Base-by-base conservation (phyloP, 2,888 invertebrate species). In the Caenorhabditis angaria region DNA sequence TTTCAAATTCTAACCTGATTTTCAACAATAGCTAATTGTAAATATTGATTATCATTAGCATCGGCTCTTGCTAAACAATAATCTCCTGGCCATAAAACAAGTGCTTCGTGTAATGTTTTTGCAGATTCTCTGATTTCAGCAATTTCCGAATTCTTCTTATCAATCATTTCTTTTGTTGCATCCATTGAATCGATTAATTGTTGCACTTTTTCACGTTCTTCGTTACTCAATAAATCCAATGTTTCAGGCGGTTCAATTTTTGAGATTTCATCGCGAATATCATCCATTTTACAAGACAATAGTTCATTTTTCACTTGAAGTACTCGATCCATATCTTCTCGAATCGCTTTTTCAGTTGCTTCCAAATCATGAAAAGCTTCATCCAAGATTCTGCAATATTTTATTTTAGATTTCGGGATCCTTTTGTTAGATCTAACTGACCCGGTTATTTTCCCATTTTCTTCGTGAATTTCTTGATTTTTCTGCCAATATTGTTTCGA, bases 41-140 rank as follows among this genome's bases (percentile, higher is more conserved):
- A 18, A 5, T 56, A 61, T 0, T 14, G 8, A 3, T 22, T 35
- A 50, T 72, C 72, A 0, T 4, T 12, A 0, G 22, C 1, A 6
- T 28, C 24, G 4, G n/a, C 35, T 10, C 72, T 47, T 1, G 67
- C 65, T 28, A 71, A 35, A 47, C 62, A 63, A 22, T 48, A 66
- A n/a, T 66, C 71, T 27, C 66, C 66, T 18, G 35, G 22, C 22
- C 22, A 22, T 10, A 70, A 27, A 29, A 55, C 27, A 4, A 60
- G 50, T 10, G 32, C 28, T 59, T 20, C n/a, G 18, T 50, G 59
- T 2, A 59, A 6, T 4, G 18, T 8, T 22, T 2, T 50, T 4
- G 22, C 22, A 8, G 22, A 8, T 8, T 8, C 20, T 18, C 50
- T 8, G 22, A 22, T 12, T 22, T 20, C 50, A 8, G 4, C 50